Conservation (phyloP, 2,113 vertebrate genomes). For the Chionis minor region DNA sequence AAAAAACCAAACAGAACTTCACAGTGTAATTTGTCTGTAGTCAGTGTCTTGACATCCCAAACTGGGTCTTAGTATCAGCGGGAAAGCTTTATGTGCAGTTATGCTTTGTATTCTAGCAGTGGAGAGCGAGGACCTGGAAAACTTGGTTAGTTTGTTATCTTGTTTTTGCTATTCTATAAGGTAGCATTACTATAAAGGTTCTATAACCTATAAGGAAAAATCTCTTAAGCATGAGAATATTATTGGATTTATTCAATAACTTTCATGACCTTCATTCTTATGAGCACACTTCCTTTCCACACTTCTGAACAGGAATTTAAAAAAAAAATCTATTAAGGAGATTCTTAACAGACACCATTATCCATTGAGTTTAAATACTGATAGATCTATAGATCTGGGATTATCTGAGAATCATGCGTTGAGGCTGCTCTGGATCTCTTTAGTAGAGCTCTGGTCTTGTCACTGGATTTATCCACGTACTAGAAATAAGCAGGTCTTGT, state of each 20-base stretch:
- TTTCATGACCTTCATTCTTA: neutral
- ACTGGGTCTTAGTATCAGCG: neutral
- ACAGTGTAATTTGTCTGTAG: neutral
- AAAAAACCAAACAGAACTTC: neutral
- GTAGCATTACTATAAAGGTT: neutral
- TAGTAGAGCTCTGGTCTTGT: neutral
- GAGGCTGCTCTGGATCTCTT: neutral
- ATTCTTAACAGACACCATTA: neutral
- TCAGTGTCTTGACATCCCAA: neutral
- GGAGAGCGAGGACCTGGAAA: neutral
- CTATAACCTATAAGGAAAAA: neutral
- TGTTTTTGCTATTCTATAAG: neutral
- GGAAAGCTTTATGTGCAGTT: neutral
- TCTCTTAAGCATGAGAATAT: neutral
- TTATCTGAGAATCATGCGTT: neutral
- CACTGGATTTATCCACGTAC: neutral
- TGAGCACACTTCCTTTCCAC: neutral
- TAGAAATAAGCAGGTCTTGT: neutral
- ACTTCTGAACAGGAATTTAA: neutral
- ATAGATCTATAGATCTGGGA: no score
- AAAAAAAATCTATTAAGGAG: neutral
- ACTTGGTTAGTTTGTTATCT: neutral
- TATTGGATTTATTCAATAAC: neutral
- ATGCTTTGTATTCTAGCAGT: neutral
- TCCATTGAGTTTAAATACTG: neutral